phyloP scores from a whole-genome alignment of 2,797 vertebrate species.

The Tapera naevia region DNA sequence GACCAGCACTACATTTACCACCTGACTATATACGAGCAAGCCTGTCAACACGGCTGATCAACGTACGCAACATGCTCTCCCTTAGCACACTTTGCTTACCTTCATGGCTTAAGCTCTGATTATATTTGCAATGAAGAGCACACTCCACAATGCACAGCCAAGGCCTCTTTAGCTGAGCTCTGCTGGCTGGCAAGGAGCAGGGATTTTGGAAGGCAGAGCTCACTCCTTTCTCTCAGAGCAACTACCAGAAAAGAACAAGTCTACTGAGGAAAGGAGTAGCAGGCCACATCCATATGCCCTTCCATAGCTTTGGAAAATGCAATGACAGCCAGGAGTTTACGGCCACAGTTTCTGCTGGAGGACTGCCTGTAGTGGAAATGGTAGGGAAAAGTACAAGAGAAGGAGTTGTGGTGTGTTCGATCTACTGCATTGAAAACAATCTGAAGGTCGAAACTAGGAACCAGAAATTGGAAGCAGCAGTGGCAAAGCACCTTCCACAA shows the following conservation, averaged over 20 bases:
- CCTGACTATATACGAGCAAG: background rate
- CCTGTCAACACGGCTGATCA: background rate
- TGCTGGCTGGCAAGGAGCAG: background rate
- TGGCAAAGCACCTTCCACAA: background rate
- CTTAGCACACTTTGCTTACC: background rate
- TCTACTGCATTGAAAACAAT: rapidly evolving
- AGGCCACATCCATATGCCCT: rapidly evolving
- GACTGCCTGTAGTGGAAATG: background rate
- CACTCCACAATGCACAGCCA: background rate
- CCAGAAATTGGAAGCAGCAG: background rate
- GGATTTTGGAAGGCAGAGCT: background rate
- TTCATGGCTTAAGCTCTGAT: background rate
- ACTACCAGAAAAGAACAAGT: background rate
- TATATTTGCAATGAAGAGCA: rapidly evolving
- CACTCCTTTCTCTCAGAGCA: background rate
- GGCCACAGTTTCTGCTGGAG: background rate
- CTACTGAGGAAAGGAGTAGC: background rate
- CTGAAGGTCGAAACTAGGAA: background rate
- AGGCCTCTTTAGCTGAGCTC: background rate
- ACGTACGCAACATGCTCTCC: background rate
- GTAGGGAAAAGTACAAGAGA: background rate
- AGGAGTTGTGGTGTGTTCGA: background rate
- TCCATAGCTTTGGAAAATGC: rapidly evolving
- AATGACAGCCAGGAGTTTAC: rapidly evolving
- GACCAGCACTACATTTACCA: background rate